Conservation (phyloP, 2,113 vertebrate species). For the Verasper variegatus region DNA sequence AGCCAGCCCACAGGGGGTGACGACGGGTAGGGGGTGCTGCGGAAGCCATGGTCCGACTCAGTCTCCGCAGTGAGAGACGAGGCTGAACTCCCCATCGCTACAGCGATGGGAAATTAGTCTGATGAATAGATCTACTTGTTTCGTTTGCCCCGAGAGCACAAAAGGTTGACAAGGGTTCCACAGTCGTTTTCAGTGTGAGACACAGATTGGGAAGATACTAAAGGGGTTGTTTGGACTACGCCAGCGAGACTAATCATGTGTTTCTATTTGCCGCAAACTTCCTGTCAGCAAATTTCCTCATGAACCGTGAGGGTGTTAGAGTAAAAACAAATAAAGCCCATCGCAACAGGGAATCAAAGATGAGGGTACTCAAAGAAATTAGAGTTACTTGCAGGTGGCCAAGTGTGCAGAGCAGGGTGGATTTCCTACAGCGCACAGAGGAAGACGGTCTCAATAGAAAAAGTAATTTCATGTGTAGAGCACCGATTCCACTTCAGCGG, state of each 20-base stretch:
- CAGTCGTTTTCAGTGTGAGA: background rate
- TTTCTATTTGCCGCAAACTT: constrained; percentile 11
- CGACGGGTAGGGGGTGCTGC: constrained; percentile 84
- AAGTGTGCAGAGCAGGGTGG: constrained; percentile 30
- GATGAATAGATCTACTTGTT: background rate
- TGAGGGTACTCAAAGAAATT: background rate
- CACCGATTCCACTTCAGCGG: constrained; percentile 26
- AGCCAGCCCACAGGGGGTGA: constrained; percentile 90
- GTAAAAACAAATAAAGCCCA: constrained; percentile 8
- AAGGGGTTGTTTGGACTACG: constrained; percentile 18
- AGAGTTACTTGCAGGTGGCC: constrained; percentile 11
- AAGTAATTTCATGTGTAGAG: constrained; percentile 19
- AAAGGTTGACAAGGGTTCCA: constrained; percentile 24
- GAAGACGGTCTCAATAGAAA: constrained; percentile 37
- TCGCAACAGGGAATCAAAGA: constrained; percentile 17
- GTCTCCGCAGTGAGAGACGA: constrained; percentile 94
- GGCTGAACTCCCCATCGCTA: constrained; percentile 95
- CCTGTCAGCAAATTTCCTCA: background rate
- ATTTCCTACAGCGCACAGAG: constrained; percentile 20
- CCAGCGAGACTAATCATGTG: background rate
- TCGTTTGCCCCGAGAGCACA: constrained; percentile 7
- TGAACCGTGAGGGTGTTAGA: background rate
- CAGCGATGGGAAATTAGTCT: constrained; percentile 30
- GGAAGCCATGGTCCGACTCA: constrained; percentile 94
- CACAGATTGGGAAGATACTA: background rate